Conservation (phyloP, 1,140 invertebrate species). For the Drosophila ercepeae region DNA sequence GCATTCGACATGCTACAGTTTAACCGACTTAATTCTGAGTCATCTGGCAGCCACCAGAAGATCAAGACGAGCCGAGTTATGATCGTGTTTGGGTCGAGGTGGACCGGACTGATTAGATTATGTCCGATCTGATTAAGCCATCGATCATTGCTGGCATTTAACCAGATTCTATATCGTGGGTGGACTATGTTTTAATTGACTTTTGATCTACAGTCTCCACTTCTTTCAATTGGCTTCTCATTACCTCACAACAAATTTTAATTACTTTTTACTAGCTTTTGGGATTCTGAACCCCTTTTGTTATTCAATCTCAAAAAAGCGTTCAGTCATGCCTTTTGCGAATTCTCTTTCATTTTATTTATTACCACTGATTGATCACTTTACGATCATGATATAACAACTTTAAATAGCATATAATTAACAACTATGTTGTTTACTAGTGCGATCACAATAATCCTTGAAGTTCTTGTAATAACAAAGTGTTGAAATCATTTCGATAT, state of each 20-base stretch:
- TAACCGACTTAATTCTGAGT: conserved; percentile 51
- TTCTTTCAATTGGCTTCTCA: conserved; percentile 23
- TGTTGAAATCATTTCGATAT: conserved; percentile 10
- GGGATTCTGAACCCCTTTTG: conserved; percentile 11
- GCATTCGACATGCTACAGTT: conserved; percentile 60
- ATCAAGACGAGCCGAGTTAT: conserved; percentile 27
- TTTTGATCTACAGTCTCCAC: conserved; percentile 15
- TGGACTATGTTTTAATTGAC: conserved; percentile 23
- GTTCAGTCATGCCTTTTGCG: conserved; percentile 35
- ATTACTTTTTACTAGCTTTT: conserved; percentile 15
- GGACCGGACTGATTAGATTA: conserved; percentile 44
- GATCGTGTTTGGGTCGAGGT: conserved; percentile 46
- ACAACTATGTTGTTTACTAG: not conserved
- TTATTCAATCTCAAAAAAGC: conserved; percentile 13
- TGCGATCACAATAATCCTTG: conserved; percentile 21
- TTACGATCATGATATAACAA: not conserved
- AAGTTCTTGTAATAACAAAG: not conserved
- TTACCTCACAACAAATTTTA: conserved; percentile 27
- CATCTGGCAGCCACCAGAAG: conserved; percentile 6
- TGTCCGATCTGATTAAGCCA: conserved; percentile 39
- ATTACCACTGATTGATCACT: conserved; percentile 27
- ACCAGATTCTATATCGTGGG: conserved; percentile 31
- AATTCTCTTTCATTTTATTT: conserved; percentile 36
- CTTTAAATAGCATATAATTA: conserved; percentile 15
- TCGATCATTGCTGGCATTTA: conserved; percentile 51